phyloP scores from a whole-genome alignment of 2,888 invertebrate species.

The Drosophila formosana region DNA sequence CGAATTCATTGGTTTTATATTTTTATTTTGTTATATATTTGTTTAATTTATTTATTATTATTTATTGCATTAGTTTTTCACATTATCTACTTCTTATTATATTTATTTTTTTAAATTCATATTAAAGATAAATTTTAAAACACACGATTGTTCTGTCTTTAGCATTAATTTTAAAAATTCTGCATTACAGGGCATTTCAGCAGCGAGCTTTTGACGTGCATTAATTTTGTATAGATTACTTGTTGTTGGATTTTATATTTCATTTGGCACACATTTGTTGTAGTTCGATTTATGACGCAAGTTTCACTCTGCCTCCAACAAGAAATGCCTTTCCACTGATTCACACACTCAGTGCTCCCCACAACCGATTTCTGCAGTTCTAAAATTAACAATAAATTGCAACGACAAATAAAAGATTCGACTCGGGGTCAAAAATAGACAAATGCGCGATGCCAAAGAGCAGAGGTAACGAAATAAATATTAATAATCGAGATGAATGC shows the following conservation, averaged over 20 bases:
- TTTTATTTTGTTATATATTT: no score
- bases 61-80: no score
- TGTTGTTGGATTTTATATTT: conserved; percentile 48
- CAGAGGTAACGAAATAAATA: conserved; percentile 14
- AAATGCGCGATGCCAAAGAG: conserved; percentile 34
- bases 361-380: conserved; percentile 12
- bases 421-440: conserved; percentile 6
- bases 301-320: conserved; percentile 39
- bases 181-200: conserved; percentile 18
- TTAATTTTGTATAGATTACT: background rate
- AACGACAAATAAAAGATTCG: conserved; percentile 5
- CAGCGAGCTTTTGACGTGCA: background rate
- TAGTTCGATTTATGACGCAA: conserved; percentile 71
- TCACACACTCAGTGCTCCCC: conserved; percentile 46
- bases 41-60: no score
- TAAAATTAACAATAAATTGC: background rate
- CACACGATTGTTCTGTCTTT: no score
- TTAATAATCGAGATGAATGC: no score
- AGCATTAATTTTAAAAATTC: background rate
- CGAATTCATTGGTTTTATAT: no score
- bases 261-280: conserved; percentile 71
- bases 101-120: no score
- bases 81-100: no score
- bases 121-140: no score
- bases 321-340: conserved; percentile 55